Evolutionary conservation across 2,113 vertebrate species (phyloP).

Genomic region (Brachypodius melanocephalos): DNA sequence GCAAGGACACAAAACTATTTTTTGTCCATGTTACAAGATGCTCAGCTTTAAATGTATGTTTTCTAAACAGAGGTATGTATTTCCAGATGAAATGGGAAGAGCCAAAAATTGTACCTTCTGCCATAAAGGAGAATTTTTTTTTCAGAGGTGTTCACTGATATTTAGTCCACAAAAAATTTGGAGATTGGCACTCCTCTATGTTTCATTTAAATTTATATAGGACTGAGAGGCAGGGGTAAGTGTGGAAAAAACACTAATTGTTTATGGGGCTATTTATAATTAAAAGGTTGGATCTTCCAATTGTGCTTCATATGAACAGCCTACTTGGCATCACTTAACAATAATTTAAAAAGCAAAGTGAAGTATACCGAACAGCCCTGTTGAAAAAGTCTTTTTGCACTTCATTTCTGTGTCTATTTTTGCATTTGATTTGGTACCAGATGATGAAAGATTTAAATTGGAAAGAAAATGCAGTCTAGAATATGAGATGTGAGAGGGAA

Average conservation of each 20-base stretch:
- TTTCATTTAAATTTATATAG: neutral
- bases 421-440: neutral
- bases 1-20: neutral
- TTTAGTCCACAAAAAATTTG: neutral
- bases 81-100: neutral
- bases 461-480: neutral
- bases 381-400: neutral
- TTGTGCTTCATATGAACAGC: neutral
- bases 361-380: neutral
- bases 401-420: neutral
- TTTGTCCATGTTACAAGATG: neutral
- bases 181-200: neutral
- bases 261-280: neutral
- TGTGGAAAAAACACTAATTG: neutral
- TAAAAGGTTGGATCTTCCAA: neutral
- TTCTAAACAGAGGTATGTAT: neutral
- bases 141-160: neutral
- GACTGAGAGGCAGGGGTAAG: neutral
- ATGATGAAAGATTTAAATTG: neutral
- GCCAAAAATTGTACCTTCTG: neutral
- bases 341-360: neutral
- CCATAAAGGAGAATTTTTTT: neutral
- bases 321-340: neutral
- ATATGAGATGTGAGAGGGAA: neutral
- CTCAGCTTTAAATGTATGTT: neutral